phyloP scores from a whole-genome alignment of 2,888 invertebrate species.

The Habroteleia sp. region DNA sequence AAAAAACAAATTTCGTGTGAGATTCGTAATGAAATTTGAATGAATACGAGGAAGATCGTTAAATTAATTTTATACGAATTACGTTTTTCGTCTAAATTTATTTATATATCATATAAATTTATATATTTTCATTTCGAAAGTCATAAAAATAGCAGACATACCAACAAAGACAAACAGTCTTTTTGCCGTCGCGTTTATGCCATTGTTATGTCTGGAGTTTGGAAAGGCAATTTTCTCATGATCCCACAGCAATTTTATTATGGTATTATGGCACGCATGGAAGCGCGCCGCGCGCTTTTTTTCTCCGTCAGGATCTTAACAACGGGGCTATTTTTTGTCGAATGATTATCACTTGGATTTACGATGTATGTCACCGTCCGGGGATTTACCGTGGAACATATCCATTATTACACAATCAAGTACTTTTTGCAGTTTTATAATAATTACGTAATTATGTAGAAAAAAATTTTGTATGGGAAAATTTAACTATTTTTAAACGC shows the following conservation, averaged over 20 bases:
- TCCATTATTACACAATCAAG: constrained; percentile 45
- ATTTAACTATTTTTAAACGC: too few species aligned
- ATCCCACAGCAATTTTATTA: constrained; percentile 52
- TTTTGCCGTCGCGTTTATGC: constrained; percentile 29
- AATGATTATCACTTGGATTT: constrained; percentile 51
- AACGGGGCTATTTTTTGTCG: constrained; percentile 44
- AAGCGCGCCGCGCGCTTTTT: constrained; percentile 34
- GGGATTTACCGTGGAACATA: constrained; percentile 36
- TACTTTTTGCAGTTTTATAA: not conserved
- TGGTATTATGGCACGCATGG: constrained; percentile 50
- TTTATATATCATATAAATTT: too few species aligned
- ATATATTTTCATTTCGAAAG: too few species aligned
- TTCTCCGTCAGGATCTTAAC: not conserved
- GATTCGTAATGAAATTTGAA: too few species aligned
- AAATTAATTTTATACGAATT: too few species aligned
- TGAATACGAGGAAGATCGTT: too few species aligned
- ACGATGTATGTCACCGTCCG: constrained; percentile 34
- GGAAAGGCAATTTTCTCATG: constrained; percentile 50
- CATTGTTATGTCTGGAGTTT: constrained; percentile 37
- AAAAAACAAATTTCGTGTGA: too few species aligned
- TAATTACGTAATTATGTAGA: not conserved
- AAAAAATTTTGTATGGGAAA: too few species aligned
- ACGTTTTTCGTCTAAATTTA: too few species aligned
- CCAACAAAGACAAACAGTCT: constrained; percentile 5
- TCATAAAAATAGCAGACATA: too few species aligned